phyloP scores from a whole-genome alignment of 2,113 vertebrate species.

The Nannospalax galili region DNA sequence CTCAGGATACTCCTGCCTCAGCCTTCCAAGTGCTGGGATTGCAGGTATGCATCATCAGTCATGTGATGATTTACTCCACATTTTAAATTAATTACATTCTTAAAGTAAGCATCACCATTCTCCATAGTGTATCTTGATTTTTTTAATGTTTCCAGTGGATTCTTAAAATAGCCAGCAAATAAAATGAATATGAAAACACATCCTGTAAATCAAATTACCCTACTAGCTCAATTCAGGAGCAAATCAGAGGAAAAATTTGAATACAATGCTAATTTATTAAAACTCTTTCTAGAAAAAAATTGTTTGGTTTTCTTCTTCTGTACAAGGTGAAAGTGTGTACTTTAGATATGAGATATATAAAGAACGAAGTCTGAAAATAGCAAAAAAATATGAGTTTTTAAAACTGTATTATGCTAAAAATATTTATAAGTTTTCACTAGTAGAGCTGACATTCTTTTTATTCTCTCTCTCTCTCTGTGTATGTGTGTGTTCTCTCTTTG shows the following conservation, averaged over 20 bases:
- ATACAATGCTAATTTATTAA: neutral
- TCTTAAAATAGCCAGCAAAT: conserved; percentile 29
- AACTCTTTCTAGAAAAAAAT: conserved; percentile 29
- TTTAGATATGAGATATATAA: neutral
- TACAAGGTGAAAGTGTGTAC: neutral
- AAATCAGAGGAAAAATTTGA: conserved; percentile 35
- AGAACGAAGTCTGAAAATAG: conserved; percentile 26
- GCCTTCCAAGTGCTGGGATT: neutral
- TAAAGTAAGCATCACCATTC: conserved; percentile 37
- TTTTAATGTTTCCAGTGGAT: conserved; percentile 34
- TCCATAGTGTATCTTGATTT: conserved; percentile 21
- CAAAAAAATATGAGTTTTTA: neutral
- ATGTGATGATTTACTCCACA: neutral
- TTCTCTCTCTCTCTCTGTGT: too few relatives aligned
- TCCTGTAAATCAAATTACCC: neutral
- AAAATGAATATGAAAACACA: conserved; percentile 46
- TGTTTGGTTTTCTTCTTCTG: conserved; percentile 48
- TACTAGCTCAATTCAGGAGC: conserved; percentile 14
- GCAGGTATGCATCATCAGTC: too few relatives aligned
- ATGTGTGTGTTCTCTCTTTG: neutral
- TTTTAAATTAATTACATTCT: conserved; percentile 55
- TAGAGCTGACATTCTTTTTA: neutral
- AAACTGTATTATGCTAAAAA: conserved; percentile 40
- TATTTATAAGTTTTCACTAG: neutral
- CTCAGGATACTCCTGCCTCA: neutral